Conservation (phyloP, 2,888 invertebrate species). For the Nymphalis polychloros region DNA sequence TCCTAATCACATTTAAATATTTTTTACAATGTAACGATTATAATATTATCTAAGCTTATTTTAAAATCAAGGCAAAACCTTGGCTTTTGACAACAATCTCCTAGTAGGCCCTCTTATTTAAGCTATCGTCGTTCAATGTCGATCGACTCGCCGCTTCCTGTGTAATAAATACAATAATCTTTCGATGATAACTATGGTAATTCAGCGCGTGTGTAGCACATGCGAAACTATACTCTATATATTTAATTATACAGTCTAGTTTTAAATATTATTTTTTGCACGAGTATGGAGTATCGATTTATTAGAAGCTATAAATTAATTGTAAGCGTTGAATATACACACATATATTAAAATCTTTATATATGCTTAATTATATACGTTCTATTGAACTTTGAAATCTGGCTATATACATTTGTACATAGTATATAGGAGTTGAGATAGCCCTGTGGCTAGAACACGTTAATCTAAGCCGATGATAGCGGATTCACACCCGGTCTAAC, state of each 20-base stretch:
- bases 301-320: too few relatives aligned
- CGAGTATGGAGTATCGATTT: neutral
- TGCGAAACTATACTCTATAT: neutral
- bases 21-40: too few relatives aligned
- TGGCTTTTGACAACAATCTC: conserved; percentile 1
- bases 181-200: neutral
- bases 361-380: too few relatives aligned
- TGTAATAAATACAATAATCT: neutral
- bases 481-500: too few relatives aligned
- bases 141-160: neutral
- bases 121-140: conserved; percentile 1
- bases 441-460: too few relatives aligned
- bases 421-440: too few relatives aligned
- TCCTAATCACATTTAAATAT: too few relatives aligned
- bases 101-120: neutral
- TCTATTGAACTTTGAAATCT: too few relatives aligned
- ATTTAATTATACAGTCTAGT: neutral
- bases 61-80: neutral
- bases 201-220: neutral
- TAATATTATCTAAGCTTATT: neutral
- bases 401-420: too few relatives aligned
- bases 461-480: too few relatives aligned
- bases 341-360: too few relatives aligned
- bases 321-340: too few relatives aligned
- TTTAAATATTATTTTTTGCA: neutral